Percentiles rank a stretch among this genome's conserved stretches.
These are phyloP conservation scores for Troilus luridus DNA, from an alignment of 2,888 invertebrate genomes.

Conservation along the genomic window DNA sequence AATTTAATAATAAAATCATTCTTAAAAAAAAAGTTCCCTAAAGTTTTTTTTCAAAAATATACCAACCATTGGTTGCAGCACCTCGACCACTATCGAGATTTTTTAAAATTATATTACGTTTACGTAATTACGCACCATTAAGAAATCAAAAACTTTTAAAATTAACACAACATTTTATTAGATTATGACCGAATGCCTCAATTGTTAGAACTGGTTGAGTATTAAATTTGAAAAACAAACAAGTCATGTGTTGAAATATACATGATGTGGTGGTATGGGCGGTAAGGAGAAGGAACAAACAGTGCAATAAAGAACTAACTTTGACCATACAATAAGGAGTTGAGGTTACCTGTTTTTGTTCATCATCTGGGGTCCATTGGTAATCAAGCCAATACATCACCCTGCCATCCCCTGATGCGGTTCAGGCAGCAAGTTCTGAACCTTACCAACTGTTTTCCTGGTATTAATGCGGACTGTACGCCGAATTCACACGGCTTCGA, in stretches of 20 bases:
- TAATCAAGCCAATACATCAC: conserved; percentile 8
- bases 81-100: no score
- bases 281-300: background rate
- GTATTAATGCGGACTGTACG: background rate
- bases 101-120: no score
- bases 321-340: background rate
- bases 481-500: background rate
- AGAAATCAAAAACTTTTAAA: no score
- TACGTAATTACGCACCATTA: no score
- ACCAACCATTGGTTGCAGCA: no score
- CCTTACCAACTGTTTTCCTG: background rate
- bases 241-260: background rate
- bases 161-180: no score
- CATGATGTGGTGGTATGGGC: background rate
- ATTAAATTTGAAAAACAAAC: background rate
- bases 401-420: background rate
- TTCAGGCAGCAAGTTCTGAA: background rate
- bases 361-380: conserved; percentile 8
- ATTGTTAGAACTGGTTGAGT: no score
- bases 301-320: background rate
- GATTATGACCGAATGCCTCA: no score
- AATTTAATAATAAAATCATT: no score
- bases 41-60: no score
- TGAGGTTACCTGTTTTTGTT: conserved; percentile 8
- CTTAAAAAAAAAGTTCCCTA: no score